phyloP scores from a whole-genome alignment of 2,797 vertebrate genomes.

The Etheostoma nigrum region DNA sequence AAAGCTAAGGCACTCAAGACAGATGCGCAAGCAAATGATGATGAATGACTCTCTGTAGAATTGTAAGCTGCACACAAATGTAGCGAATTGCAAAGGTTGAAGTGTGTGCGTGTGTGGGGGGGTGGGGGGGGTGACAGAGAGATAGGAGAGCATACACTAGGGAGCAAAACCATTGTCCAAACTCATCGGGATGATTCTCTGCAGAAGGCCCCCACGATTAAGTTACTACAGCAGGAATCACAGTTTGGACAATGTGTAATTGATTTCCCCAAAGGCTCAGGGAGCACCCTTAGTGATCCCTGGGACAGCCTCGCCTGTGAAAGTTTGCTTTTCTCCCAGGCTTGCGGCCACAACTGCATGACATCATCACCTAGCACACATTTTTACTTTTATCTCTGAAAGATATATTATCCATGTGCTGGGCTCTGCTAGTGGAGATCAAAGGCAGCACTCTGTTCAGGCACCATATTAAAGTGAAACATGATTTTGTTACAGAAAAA shows the following conservation, averaged over 20 bases:
- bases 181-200: slow-evolving; percentile 87
- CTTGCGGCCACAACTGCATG: slow-evolving; percentile 78
- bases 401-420: slow-evolving; percentile 88
- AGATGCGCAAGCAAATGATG: slow-evolving; percentile 98
- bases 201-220: slow-evolving; percentile 83
- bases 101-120: slow-evolving; percentile 57
- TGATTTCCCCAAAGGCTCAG: slow-evolving; percentile 84
- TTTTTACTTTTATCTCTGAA: slow-evolving; percentile 89
- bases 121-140: slow-evolving; percentile 38
- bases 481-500: slow-evolving; percentile 86
- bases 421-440: slow-evolving; percentile 79
- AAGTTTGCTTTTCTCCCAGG: slow-evolving; percentile 83
- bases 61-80: slow-evolving; percentile 94
- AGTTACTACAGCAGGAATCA: slow-evolving; percentile 77
- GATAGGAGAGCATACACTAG: slow-evolving; percentile 69
- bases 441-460: slow-evolving; percentile 85
- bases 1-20: slow-evolving; percentile 95
- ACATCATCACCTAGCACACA: slow-evolving; percentile 85
- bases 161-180: slow-evolving; percentile 86
- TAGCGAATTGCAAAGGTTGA: slow-evolving; percentile 88
- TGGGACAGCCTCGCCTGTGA: slow-evolving; percentile 75
- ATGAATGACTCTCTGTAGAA: slow-evolving; percentile 97
- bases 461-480: slow-evolving; percentile 85
- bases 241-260: slow-evolving; percentile 81
- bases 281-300: slow-evolving; percentile 79